Conservation (phyloP, 2,113 vertebrate genomes). For the Labrus mixtus region DNA sequence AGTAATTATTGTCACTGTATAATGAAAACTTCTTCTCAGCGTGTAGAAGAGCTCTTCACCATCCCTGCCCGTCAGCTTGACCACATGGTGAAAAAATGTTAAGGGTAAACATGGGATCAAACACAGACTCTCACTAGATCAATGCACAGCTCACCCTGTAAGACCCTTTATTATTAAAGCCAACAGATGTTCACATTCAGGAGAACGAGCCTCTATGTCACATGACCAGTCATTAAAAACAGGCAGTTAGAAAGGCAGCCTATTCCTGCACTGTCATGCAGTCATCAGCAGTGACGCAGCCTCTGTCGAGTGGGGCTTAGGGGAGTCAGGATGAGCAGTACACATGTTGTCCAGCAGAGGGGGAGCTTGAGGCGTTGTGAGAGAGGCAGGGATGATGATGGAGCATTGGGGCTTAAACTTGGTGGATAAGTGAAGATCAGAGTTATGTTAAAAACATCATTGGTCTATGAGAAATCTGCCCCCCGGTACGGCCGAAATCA, state of each 20-base stretch:
- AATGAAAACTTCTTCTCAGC: background rate
- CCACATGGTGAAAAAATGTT: slow-evolving; percentile 13
- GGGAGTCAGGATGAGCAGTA: slow-evolving; percentile 50
- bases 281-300: slow-evolving; percentile 67
- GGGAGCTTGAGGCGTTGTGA: slow-evolving; percentile 44
- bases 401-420: background rate
- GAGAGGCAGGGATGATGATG: background rate
- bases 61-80: background rate
- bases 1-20: background rate
- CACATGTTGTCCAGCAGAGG: slow-evolving; percentile 71
- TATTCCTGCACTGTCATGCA: slow-evolving; percentile 70
- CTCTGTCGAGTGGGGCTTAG: slow-evolving; percentile 54
- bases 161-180: slow-evolving; percentile 37
- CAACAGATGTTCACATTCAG: slow-evolving; percentile 58
- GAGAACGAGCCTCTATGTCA: slow-evolving; percentile 46
- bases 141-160: slow-evolving; percentile 12
- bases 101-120: background rate
- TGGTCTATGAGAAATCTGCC: background rate
- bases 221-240: slow-evolving; percentile 56
- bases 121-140: slow-evolving; percentile 22
- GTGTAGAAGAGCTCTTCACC: background rate
- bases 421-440: background rate
- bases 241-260: slow-evolving; percentile 64
- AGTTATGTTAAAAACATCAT: background rate
- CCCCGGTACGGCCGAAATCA: background rate